Base-by-base conservation (phyloP, 2,797 vertebrate genomes). In the Phoeniculus purpureus region DNA sequence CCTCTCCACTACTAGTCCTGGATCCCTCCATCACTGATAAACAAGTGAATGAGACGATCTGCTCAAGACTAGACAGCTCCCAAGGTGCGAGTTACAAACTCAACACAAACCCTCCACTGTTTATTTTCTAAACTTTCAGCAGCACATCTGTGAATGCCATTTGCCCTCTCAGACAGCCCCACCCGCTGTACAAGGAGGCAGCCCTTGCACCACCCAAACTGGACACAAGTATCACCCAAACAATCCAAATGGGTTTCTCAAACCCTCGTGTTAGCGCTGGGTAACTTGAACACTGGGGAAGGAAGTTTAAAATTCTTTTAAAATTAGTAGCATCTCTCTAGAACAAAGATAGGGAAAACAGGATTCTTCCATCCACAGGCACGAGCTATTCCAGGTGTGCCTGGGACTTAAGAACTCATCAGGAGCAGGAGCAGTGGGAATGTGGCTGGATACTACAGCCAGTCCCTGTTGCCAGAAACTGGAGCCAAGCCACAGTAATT, bases 301-400 rank as follows among this genome's bases (percentile, higher is more conserved):
- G 26, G 55, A 87, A 75, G 10, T 65, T 88, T 56, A 60, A 83
- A 93, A 90, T 12, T 65, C 16, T 51, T 78, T 92, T 92, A 43
- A 78, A 89, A 68, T 87, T 61, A 80, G 15, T n/a, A 62, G 68
- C 13, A 52, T 70, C 75, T 51, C 78, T 83, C 88, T 83, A 32
- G 51, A 90, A 83, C 18, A 81, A 83, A 31, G 52, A 68, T 2
- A 55, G 73, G 54, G 58, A 59, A 79, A 92, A 90, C 5, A 47
- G 37, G 52, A 59, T 70, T 83, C 31, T 79, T 82, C 48, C 68
- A 80, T 47, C 81, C 47, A 64, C 83, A 87, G 47, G 58, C 52
- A 84, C 9, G 6, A 2, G 5, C 52, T 81, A 61, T 50, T 55
- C 56, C 75, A 87, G 29, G 27, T 76, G 32, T 68, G n/a, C 60